These are phyloP conservation scores for Colostygia pectinataria DNA, from an alignment of 2,888 invertebrate species.

Conservation along the genomic window DNA sequence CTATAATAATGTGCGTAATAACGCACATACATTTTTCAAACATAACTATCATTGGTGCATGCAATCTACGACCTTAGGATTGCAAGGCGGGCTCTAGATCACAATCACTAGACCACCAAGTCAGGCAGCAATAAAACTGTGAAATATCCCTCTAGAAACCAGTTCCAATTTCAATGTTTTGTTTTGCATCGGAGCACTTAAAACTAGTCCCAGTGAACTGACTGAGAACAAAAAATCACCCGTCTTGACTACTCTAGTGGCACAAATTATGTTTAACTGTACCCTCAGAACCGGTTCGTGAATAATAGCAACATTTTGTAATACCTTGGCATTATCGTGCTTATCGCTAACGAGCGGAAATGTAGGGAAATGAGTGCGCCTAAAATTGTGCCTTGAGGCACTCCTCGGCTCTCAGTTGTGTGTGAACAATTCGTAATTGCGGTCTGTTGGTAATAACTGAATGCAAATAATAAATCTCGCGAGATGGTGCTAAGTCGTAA, in stretches of 20 bases:
- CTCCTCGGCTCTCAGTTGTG: slow-evolving; percentile 49
- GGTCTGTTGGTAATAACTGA: slow-evolving; percentile 39
- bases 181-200: slow-evolving; percentile 41
- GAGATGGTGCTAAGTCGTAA: slow-evolving; percentile 36
- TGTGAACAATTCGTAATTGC: slow-evolving; percentile 42
- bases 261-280: slow-evolving; percentile 69
- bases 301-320: slow-evolving; percentile 66
- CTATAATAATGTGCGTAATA: too few relatives aligned
- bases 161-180: slow-evolving; percentile 43
- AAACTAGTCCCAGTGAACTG: slow-evolving; percentile 35
- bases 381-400: slow-evolving; percentile 58
- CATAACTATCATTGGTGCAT: too few relatives aligned
- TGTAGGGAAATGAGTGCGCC: slow-evolving; percentile 58
- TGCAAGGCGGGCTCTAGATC: too few relatives aligned
- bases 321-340: slow-evolving; percentile 65
- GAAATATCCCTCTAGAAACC: slow-evolving; percentile 56
- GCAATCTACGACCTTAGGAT: too few relatives aligned
- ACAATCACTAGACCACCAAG: too few relatives aligned
- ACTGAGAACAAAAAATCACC: slow-evolving; percentile 42
- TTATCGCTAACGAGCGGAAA: slow-evolving; percentile 72
- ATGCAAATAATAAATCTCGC: slow-evolving; percentile 36
- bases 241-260: slow-evolving; percentile 54
- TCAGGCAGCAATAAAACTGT: slow-evolving; percentile 26
- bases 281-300: slow-evolving; percentile 59
- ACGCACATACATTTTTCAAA: too few relatives aligned